These are phyloP conservation scores for Petrolisthes cinctipes DNA, from an alignment of 2,888 invertebrate genomes.

Conservation along the genomic window DNA sequence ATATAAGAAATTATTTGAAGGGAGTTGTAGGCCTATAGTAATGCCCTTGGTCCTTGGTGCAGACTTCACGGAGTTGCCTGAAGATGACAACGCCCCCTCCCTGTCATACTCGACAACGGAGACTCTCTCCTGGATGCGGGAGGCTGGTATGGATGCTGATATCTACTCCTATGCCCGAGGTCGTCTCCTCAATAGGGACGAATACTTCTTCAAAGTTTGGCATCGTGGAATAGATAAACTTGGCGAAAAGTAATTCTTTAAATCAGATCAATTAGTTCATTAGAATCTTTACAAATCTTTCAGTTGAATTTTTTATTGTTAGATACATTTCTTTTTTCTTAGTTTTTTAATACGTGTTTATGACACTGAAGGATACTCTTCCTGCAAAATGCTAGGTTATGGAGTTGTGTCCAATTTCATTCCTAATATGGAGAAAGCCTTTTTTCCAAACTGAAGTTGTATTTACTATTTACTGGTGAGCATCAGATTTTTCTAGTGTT, in stretches of 20 bases:
- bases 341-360: conserved; percentile 41
- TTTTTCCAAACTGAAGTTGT: conserved; percentile 57
- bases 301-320: conserved; percentile 31
- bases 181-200: conserved; percentile 85
- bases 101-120: conserved; percentile 87
- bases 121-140: conserved; percentile 92
- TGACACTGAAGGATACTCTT: conserved; percentile 38
- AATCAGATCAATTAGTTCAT: conserved; percentile 17
- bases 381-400: conserved; percentile 36
- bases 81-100: conserved; percentile 77
- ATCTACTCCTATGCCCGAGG: conserved; percentile 90
- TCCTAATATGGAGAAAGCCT: conserved; percentile 52
- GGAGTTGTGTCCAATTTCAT: conserved; percentile 50
- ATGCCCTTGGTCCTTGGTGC: conserved; percentile 47
- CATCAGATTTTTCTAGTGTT: conserved; percentile 43
- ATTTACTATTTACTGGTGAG: conserved; percentile 55
- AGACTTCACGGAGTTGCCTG: conserved; percentile 75
- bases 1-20: background rate
- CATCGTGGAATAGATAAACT: conserved; percentile 69
- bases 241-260: conserved; percentile 46
- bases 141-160: conserved; percentile 94
- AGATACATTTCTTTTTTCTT: conserved; percentile 36
- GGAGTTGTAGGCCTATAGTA: conserved; percentile 7
- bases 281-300: conserved; percentile 9
- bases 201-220: conserved; percentile 97